Evolutionary conservation across 1,140 invertebrate genomes (phyloP).

Genomic region (Megalopta genalis): DNA sequence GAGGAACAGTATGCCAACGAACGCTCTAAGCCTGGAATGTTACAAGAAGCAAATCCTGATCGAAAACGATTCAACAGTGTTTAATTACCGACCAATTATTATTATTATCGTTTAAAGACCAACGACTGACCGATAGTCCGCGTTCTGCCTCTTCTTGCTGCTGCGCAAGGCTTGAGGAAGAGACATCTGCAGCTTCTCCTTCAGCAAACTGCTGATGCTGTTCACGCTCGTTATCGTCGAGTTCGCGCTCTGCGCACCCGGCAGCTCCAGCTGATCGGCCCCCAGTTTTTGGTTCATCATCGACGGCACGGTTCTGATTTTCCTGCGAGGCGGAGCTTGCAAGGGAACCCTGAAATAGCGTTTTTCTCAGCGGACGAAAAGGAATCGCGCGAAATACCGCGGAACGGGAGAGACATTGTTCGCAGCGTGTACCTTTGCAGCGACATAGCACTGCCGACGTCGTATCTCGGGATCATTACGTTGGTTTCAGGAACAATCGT

Average conservation of each 20-base stretch:
- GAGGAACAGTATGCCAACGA: slow-evolving; percentile 90
- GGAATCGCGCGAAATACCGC: not conserved
- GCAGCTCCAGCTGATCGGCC: slow-evolving; percentile 72
- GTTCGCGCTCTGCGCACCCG: slow-evolving; percentile 79
- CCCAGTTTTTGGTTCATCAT: slow-evolving; percentile 68
- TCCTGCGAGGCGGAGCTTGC: slow-evolving; percentile 71
- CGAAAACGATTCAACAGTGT: no score
- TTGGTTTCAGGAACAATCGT: not conserved
- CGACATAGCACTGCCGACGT: slow-evolving; percentile 71
- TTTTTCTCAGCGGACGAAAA: not conserved
- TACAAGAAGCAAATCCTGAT: no score
- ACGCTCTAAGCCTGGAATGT: slow-evolving; percentile 85
- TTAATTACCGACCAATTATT: no score
- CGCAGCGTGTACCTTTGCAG: slow-evolving; percentile 68
- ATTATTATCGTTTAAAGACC: no score
- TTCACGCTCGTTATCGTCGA: slow-evolving; percentile 91
- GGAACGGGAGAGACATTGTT: no score
- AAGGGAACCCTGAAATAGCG: slow-evolving; percentile 71
- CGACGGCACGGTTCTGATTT: slow-evolving; percentile 60
- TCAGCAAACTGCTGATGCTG: slow-evolving; percentile 89
- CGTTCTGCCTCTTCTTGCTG: slow-evolving; percentile 76
- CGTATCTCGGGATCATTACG: slow-evolving; percentile 73
- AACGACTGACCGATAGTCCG: slow-evolving; percentile 73
- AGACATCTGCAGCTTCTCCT: slow-evolving; percentile 88
- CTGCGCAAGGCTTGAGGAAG: slow-evolving; percentile 76